These are phyloP conservation scores for Phthorimaea operculella DNA, from an alignment of 1,140 invertebrate species.

Conservation along the genomic window DNA sequence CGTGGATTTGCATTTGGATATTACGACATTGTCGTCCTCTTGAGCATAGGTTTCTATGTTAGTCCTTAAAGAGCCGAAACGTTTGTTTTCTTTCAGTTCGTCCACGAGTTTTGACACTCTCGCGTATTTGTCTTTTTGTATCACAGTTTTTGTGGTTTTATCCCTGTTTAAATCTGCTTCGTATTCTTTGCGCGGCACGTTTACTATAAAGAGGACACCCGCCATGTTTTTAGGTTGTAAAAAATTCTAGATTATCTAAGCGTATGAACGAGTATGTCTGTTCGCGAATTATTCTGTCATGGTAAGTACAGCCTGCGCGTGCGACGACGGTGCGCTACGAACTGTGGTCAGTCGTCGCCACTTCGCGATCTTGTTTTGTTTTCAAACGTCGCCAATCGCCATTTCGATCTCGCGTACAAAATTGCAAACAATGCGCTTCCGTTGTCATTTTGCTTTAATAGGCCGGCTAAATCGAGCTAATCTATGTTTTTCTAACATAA, in stretches of 20 bases:
- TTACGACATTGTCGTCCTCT: constrained; percentile 9
- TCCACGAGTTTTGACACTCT: constrained; percentile 19
- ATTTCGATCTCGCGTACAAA: constrained; percentile 13
- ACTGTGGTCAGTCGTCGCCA: not conserved
- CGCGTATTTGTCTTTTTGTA: constrained; percentile 24
- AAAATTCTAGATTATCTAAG: not conserved
- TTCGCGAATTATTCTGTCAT: not conserved
- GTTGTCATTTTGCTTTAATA: constrained; percentile 12
- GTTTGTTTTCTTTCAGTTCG: constrained; percentile 22
- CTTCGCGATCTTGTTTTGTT: constrained; percentile 13
- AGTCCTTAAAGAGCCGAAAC: constrained; percentile 11
- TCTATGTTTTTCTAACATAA: not conserved
- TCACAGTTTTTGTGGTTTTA: constrained; percentile 13
- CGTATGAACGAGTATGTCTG: not conserved
- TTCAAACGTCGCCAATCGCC: constrained; percentile 20
- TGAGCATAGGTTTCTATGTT: constrained; percentile 12
- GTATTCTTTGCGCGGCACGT: constrained; percentile 30
- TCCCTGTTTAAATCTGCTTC: constrained; percentile 27
- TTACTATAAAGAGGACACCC: constrained; percentile 38
- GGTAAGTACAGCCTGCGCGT: constrained; percentile 7
- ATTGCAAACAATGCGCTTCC: constrained; percentile 29
- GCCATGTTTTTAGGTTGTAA: constrained; percentile 23
- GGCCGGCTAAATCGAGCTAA: not conserved
- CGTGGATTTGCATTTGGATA: constrained; percentile 25
- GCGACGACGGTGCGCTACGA: not conserved